Percentiles rank a stretch among this genome's conserved stretches.
These are phyloP conservation scores for Lycocorax pyrrhopterus DNA, from an alignment of 2,113 vertebrate genomes.

Conservation along the genomic window DNA sequence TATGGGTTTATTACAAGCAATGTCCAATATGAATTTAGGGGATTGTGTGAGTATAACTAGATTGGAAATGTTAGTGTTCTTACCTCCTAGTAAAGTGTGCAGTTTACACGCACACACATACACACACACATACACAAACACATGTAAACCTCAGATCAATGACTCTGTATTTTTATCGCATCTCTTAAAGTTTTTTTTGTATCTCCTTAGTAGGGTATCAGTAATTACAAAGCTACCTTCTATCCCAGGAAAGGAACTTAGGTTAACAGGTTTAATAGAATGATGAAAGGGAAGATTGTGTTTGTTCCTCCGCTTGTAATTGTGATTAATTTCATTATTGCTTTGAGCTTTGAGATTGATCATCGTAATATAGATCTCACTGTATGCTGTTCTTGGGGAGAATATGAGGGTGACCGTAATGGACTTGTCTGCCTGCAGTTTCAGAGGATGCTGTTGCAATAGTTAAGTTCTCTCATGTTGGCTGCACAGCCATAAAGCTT, in stretches of 20 bases:
- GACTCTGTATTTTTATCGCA: neutral
- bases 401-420: neutral
- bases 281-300: neutral
- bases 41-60: neutral
- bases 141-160: neutral
- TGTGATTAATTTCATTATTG: neutral
- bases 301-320: neutral
- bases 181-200: neutral
- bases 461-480: neutral
- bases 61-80: neutral
- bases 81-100: neutral
- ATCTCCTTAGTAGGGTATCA: neutral
- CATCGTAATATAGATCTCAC: neutral
- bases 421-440: neutral
- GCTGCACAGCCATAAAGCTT: neutral
- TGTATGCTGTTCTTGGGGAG: neutral
- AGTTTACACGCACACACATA: neutral
- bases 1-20: neutral
- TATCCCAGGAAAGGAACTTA: neutral
- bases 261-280: neutral
- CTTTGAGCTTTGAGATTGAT: neutral
- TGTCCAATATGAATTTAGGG: neutral
- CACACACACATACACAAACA: fast-evolving
- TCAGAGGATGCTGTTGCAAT: neutral
- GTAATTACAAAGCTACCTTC: neutral